Conservation (phyloP, 2,797 vertebrate species). For the Perodicticus potto region DNA sequence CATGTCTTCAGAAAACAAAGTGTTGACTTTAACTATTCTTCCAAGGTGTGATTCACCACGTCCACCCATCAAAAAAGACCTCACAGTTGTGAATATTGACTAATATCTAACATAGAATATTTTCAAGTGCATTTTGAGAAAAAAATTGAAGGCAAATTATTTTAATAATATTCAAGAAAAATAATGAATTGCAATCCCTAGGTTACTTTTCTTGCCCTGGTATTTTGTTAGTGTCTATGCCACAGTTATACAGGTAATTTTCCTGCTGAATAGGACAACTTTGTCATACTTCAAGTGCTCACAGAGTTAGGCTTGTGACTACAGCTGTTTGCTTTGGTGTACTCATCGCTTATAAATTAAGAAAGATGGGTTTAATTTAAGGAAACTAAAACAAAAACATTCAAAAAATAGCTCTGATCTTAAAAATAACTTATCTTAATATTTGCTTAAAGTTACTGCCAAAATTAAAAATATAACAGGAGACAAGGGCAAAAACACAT, state of each 20-base stretch:
- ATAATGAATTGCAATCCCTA: neutral
- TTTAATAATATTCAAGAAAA: neutral
- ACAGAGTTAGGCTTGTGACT: neutral
- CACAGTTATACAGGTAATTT: neutral
- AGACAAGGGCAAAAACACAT: neutral
- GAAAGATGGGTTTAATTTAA: neutral
- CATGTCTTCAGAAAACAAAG: neutral
- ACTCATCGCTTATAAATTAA: neutral
- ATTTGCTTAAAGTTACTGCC: neutral
- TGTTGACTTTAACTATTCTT: neutral
- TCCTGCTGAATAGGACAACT: neutral
- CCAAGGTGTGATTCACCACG: neutral
- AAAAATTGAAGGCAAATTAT: neutral
- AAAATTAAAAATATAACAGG: constrained; percentile 5
- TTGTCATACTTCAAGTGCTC: neutral
- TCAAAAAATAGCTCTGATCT: neutral
- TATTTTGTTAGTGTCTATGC: neutral
- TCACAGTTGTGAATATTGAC: neutral
- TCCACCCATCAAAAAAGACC: neutral
- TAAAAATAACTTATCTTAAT: neutral
- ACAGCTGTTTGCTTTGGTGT: neutral
- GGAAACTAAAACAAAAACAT: constrained; percentile 49
- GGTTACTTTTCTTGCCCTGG: neutral
- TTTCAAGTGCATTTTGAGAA: neutral
- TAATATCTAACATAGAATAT: neutral